Evolutionary conservation across 1,140 invertebrate species (phyloP), one percentile per base, ranked within the genome.

Genomic region (Doryteuthis pealeii): DNA sequence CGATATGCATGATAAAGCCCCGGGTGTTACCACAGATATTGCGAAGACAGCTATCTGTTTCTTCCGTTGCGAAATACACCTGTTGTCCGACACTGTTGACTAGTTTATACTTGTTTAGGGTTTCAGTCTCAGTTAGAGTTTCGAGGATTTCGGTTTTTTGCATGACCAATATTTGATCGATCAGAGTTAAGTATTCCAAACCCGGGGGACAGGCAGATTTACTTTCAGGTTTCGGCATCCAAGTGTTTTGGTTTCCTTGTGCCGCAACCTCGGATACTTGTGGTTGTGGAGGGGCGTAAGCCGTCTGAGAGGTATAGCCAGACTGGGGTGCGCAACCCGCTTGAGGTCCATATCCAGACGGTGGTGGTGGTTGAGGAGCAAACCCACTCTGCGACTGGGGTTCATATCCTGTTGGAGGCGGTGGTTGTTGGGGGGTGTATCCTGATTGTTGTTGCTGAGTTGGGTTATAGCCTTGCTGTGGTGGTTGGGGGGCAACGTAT

Each of bases 141-240:
- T 97, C 94, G 30, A 96, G 82, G 10, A 94, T 78, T 85, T 96
- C 94, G 14, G 95, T 91, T 89, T 96, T 94, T 87, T 96, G 95
- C 82, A 96, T 93, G 66, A 98, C 91, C 73, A 96, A 89, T 65
- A 97, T 89, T 80, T 94, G 92, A 88, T 97, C 95, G 91, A 97
- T 92, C 91, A 91, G 91, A 86, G 93, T 94, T 89, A 97, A 92
- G 91, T 95, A 97, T 90, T 96, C 95, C 90, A 98, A 92, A 78
- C 95, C 96, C 83, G 92, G 94, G 71, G 94, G 96, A 90, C 93
- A 96, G 86, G 92, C 94, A 86, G 90, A 92, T 67, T 85, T 80
- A 80, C 90, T 91, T 89, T 90, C 90, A 75, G 91, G 93, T 85
- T 92, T 90, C 89, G 88, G 91, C 93, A 94, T 94, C 94, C 93